Evolutionary conservation across 2,113 vertebrate genomes (phyloP).

Genomic region (Capreolus pygargus): DNA sequence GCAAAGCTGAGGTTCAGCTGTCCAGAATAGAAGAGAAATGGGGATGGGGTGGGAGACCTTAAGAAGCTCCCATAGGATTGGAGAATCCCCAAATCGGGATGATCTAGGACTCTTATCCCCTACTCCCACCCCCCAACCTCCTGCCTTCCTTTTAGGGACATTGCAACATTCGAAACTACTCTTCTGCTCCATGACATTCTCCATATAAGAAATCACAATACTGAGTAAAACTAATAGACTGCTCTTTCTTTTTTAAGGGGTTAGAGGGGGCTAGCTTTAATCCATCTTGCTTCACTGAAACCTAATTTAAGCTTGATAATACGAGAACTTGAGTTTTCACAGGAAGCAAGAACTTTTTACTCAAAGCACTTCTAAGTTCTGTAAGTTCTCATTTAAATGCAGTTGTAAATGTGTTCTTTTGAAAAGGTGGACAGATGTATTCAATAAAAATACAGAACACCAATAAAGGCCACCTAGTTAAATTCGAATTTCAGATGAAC

Average conservation of each 20-base stretch:
- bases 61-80: background rate
- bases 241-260: background rate
- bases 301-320: background rate
- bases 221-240: background rate
- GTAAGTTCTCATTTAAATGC: background rate
- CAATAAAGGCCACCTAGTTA: background rate
- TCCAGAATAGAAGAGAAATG: background rate
- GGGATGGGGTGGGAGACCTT: background rate
- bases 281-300: background rate
- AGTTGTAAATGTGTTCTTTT: background rate
- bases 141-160: background rate
- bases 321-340: background rate
- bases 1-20: background rate
- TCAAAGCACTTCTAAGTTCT: background rate
- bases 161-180: background rate
- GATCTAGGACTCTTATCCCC: background rate
- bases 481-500: constrained; percentile 9
- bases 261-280: background rate
- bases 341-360: background rate
- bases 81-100: background rate
- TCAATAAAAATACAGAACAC: background rate
- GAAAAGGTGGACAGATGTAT: background rate
- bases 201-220: background rate
- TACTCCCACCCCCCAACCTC: background rate
- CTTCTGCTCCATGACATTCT: background rate